These are phyloP conservation scores for Diceros bicornis DNA, from an alignment of 2,797 vertebrate genomes.

Conservation along the genomic window DNA sequence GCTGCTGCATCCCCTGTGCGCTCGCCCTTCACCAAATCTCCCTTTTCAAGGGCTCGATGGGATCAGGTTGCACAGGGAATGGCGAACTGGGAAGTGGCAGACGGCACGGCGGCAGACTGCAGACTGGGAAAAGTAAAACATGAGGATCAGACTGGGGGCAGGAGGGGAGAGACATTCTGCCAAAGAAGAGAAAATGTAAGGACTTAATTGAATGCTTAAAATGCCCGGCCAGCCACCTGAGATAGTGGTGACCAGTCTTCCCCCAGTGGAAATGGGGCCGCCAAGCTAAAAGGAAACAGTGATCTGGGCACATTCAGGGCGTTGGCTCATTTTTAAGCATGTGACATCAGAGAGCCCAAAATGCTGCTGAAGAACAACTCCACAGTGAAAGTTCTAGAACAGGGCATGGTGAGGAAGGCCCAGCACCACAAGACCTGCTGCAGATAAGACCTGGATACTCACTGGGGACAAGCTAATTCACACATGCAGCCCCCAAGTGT, in stretches of 20 bases:
- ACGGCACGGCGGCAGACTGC: fast-evolving
- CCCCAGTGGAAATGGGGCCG: fast-evolving
- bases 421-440: fast-evolving
- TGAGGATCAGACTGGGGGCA: background rate
- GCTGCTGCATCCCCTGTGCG: fast-evolving
- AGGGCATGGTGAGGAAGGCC: fast-evolving
- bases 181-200: background rate
- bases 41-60: fast-evolving
- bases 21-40: fast-evolving
- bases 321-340: background rate
- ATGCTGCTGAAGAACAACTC: fast-evolving
- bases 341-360: background rate
- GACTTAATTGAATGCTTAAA: background rate
- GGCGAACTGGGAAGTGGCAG: background rate
- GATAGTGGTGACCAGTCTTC: fast-evolving
- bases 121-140: fast-evolving
- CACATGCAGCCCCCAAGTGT: fast-evolving
- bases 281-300: fast-evolving
- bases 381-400: background rate
- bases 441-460: background rate
- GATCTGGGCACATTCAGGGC: no score
- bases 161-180: background rate
- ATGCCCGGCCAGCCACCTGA: fast-evolving
- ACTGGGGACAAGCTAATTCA: fast-evolving
- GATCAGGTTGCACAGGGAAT: background rate